Evolutionary conservation across 2,888 invertebrate species (phyloP).

Genomic region (Geotrupes spiniger): DNA sequence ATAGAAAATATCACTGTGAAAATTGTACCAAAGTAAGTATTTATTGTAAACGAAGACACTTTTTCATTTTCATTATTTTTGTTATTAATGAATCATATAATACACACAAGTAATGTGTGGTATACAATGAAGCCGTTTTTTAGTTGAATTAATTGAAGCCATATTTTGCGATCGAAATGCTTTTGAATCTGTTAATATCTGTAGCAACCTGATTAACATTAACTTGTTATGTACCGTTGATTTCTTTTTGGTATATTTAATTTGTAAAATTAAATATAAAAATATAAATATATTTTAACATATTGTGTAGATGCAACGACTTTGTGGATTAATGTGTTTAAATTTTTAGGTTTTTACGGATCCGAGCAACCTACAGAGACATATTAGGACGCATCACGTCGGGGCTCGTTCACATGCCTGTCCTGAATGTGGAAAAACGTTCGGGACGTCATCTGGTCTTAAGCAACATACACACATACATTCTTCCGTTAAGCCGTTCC

Average conservation of each 20-base stretch:
- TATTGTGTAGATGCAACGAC: slow-evolving; percentile 18
- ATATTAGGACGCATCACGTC: slow-evolving; percentile 93
- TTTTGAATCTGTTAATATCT: too few species aligned
- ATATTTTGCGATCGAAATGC: too few species aligned
- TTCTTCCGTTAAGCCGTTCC: slow-evolving; percentile 96
- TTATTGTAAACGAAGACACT: too few species aligned
- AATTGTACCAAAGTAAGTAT: slow-evolving; percentile 78
- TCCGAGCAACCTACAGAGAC: slow-evolving; percentile 93
- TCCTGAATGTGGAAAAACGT: slow-evolving; percentile 97
- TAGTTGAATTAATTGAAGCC: too few species aligned
- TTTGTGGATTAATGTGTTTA: neutral
- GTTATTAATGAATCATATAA: too few species aligned
- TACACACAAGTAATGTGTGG: too few species aligned
- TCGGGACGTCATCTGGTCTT: slow-evolving; percentile 94
- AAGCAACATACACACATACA: slow-evolving; percentile 99
- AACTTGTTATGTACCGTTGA: too few species aligned
- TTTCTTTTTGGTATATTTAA: slow-evolving; percentile 11
- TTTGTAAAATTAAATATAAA: too few species aligned
- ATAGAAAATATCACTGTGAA: slow-evolving; percentile 88
- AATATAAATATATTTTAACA: too few species aligned
- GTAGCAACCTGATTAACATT: too few species aligned
- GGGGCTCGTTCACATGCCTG: slow-evolving; percentile 97
- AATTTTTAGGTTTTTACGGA: slow-evolving; percentile 86
- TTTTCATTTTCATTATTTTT: too few species aligned
- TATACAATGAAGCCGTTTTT: too few species aligned